A percentile compares a stretch with the other conserved stretches of the same genome.
Evolutionary conservation across 1,140 invertebrate genomes (phyloP).

Genomic region (Leptonema lineaticorne): DNA sequence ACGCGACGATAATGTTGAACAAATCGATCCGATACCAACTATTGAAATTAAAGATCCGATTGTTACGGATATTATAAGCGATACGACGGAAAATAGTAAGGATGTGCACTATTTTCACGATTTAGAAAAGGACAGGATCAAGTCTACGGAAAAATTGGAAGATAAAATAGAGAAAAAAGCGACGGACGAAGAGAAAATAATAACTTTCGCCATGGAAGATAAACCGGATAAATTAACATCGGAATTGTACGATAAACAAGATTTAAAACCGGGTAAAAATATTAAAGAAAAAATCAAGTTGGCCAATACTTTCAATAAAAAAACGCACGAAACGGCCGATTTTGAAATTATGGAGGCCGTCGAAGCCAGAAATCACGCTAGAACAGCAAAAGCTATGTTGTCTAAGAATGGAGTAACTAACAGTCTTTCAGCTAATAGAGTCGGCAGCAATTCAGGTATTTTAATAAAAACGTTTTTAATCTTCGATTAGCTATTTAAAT

Average conservation of each 20-base stretch:
- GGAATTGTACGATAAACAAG: slow-evolving; percentile 44
- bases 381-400: slow-evolving; percentile 46
- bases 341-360: slow-evolving; percentile 62
- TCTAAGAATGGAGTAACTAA: slow-evolving; percentile 51
- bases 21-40: slow-evolving; percentile 34
- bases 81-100: slow-evolving; percentile 38
- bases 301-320: slow-evolving; percentile 53
- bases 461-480: not conserved
- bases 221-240: slow-evolving; percentile 51
- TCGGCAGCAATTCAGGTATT: slow-evolving; percentile 50
- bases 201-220: slow-evolving; percentile 54
- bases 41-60: slow-evolving; percentile 44
- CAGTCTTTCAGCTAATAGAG: slow-evolving; percentile 54
- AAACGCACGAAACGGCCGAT: slow-evolving; percentile 52
- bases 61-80: slow-evolving; percentile 30
- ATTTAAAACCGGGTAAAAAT: slow-evolving; percentile 52
- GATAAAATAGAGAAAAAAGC: slow-evolving; percentile 46
- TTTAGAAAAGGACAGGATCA: slow-evolving; percentile 8
- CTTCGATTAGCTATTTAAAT: too few species aligned
- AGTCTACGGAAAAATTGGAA: slow-evolving; percentile 31
- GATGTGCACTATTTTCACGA: slow-evolving; percentile 30
- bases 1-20: slow-evolving; percentile 36
- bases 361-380: slow-evolving; percentile 57
- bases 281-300: slow-evolving; percentile 56
- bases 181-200: slow-evolving; percentile 50